Base-by-base conservation (phyloP, 1,140 invertebrate genomes). In the Geopemphigus sp. region DNA sequence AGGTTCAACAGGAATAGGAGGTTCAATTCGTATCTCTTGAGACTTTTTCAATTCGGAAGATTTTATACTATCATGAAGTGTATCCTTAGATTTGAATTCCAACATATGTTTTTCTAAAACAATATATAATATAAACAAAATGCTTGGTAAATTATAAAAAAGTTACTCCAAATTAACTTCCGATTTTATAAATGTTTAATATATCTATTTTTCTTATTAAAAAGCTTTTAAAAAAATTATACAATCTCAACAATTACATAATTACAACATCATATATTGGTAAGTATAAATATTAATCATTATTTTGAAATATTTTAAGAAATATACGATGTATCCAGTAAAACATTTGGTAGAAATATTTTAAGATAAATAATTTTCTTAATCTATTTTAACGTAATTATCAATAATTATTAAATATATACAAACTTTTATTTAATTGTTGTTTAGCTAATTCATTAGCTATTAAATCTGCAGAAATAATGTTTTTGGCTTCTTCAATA, bases 11-110 rank as follows among this genome's bases (percentile, higher is more conserved):
- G 83, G 54, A 57, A 70, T 45, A 29, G 80, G 64, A 19, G 82
- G 78, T 81, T 70, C 53, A n/a, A 56, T 61, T 63, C 68, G 53
- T 83, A 82, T 81, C 14, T 81, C 81, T 47, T 70, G 63, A 1
- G 56, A 83, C 81, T 24, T 80, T 57, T 63, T 61, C n/a, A 26
- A 19, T 63, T 78, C 24, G n/a, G n/a, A n/a, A 4, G 57, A 10
- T 63, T 59, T 59, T 29, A 59, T 22, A 39, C 6, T 5, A 4
- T 54, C 50, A 54, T 14, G 12, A 17, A 24, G 24, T 54, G 8
- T 53, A 54, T 54, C 50, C 29, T 54, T 29, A 19, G 50, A 19
- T 53, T 72, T 72, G 2, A 72, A 29, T 29, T n/a, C 17, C 47
- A 72, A 26, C 15, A 24, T 0, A 19, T 72, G 47, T 3, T 17